A percentile compares a stretch with the other conserved stretches of the same genome.
These are phyloP conservation scores for Glareola pratincola DNA, from an alignment of 2,113 vertebrate genomes.

Conservation along the genomic window DNA sequence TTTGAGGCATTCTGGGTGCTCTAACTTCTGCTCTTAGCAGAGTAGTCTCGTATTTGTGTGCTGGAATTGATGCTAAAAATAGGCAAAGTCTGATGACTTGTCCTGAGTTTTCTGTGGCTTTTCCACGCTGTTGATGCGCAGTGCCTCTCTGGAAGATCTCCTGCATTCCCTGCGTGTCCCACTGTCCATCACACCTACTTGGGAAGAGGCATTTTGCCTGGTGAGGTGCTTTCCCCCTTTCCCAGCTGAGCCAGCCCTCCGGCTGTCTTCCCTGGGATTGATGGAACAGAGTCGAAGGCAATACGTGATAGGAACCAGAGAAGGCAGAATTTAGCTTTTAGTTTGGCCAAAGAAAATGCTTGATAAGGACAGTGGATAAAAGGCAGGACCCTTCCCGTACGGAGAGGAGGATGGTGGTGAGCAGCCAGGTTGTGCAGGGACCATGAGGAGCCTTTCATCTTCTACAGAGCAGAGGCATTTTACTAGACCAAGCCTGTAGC, in stretches of 20 bases:
- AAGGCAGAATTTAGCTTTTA: neutral
- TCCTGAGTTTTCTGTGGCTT: neutral
- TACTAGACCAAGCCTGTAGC: neutral
- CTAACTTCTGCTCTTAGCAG: neutral
- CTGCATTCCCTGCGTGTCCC: fast-evolving
- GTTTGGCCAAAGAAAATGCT: neutral
- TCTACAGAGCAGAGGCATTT: neutral
- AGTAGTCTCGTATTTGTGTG: neutral
- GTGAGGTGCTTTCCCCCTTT: neutral
- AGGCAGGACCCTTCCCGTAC: fast-evolving
- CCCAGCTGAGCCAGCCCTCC: neutral
- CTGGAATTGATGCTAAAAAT: neutral
- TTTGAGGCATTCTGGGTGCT: neutral
- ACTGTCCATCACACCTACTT: fast-evolving
- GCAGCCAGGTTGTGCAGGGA: neutral
- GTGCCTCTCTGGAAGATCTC: neutral
- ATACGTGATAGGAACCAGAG: neutral
- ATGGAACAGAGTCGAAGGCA: neutral
- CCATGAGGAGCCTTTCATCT: neutral
- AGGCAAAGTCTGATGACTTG: neutral
- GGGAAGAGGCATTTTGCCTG: neutral
- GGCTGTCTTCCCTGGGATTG: neutral
- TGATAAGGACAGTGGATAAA: neutral
- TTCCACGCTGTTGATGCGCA: fast-evolving
- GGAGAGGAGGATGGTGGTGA: neutral